phyloP scores from a whole-genome alignment of 2,113 vertebrate genomes.

The Tiliqua scincoides region DNA sequence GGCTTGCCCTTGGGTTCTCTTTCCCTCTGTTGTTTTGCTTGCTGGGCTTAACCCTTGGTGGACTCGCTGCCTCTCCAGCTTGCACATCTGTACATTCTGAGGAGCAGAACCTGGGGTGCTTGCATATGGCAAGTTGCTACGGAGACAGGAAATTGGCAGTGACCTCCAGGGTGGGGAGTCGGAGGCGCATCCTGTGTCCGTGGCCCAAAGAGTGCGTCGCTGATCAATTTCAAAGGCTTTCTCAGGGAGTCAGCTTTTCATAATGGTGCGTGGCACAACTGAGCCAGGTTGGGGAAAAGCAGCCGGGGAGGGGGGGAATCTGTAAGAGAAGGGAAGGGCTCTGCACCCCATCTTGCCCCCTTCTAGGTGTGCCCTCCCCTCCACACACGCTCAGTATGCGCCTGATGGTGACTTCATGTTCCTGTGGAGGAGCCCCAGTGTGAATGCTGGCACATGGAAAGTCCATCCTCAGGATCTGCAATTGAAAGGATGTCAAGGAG shows the following conservation, averaged over 20 bases:
- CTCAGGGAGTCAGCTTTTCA: rapidly evolving
- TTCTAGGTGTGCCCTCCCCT: no score
- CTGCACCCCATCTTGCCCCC: no score
- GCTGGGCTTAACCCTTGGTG: not conserved
- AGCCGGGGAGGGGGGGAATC: no score
- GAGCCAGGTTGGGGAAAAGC: no score
- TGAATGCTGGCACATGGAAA: no score
- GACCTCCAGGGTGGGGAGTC: not conserved
- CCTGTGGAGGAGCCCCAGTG: no score
- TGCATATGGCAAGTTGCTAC: slow-evolving; percentile 1
- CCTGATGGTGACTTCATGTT: no score
- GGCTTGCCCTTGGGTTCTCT: not conserved
- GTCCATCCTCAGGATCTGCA: not conserved
- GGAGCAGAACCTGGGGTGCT: not conserved
- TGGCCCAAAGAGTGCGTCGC: rapidly evolving
- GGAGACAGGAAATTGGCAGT: rapidly evolving
- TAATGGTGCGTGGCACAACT: rapidly evolving
- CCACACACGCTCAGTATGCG: no score
- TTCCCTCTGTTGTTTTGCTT: rapidly evolving
- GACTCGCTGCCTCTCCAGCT: not conserved
- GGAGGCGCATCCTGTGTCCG: rapidly evolving
- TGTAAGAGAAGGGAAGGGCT: no score
- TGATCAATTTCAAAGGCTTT: rapidly evolving
- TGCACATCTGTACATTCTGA: not conserved
- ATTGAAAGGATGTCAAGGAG: not conserved